Percentiles rank a stretch among this genome's conserved stretches.
phyloP scores from a whole-genome alignment of 2,113 vertebrate genomes.

The Muscicapa adusta region DNA sequence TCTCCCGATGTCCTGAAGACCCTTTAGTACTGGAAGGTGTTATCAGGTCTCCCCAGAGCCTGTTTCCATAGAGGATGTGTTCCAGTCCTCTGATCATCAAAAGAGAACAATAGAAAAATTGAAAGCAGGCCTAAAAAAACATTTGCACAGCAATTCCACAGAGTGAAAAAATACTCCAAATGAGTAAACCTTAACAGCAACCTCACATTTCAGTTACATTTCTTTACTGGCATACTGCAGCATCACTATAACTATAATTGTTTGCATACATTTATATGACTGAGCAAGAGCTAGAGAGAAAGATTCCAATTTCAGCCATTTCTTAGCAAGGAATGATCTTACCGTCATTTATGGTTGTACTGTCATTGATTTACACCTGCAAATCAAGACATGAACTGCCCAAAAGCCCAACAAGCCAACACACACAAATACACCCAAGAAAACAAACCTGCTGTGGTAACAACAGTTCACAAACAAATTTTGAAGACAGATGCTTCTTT shows the following conservation, averaged over 20 bases:
- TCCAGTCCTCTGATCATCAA: neutral
- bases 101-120: neutral
- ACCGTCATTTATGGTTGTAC: neutral
- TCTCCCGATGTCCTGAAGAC: neutral
- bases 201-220: neutral
- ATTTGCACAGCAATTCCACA: neutral
- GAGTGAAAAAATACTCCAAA: neutral
- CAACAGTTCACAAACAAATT: neutral
- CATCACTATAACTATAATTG: neutral
- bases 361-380: neutral
- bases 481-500: neutral
- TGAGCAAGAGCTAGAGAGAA: neutral
- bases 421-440: neutral
- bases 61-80: neutral
- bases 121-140: neutral
- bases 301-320: neutral
- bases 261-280: neutral
- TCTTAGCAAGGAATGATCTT: neutral
- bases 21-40: neutral
- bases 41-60: neutral
- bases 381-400: neutral
- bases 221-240: neutral
- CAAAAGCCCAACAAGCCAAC: neutral
- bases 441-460: neutral
- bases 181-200: neutral